phyloP scores from a whole-genome alignment of 2,888 invertebrate genomes.

The Trichopria drosophilae region DNA sequence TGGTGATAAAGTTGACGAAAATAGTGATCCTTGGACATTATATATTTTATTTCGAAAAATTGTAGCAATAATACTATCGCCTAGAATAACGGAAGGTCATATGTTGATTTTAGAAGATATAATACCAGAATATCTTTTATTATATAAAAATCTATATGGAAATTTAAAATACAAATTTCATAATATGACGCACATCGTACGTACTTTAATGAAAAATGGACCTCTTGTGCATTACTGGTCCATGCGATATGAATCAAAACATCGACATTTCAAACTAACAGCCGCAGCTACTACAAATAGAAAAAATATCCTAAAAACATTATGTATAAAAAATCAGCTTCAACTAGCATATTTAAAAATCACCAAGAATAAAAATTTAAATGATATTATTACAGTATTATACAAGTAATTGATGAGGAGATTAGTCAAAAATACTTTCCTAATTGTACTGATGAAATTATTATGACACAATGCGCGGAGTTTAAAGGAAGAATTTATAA shows the following conservation, averaged over 20 bases:
- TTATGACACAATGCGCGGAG: constrained; percentile 3
- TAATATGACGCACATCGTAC: constrained; percentile 14
- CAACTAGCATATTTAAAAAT: constrained; percentile 21
- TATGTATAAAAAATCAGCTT: constrained; percentile 15
- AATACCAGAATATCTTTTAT: constrained; percentile 14
- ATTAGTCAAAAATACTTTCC: background rate
- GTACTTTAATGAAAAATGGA: constrained; percentile 21
- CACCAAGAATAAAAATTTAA: constrained; percentile 3
- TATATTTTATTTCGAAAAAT: constrained; percentile 25
- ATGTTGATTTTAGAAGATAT: constrained; percentile 5
- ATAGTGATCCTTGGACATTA: constrained; percentile 18
- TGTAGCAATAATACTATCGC: constrained; percentile 17
- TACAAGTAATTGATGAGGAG: constrained; percentile 1
- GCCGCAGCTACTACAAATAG: constrained; percentile 17
- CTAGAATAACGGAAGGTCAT: constrained; percentile 21
- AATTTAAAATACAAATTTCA: constrained; percentile 22
- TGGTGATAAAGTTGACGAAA: constrained; percentile 15
- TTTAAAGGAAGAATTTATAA: constrained; percentile 12
- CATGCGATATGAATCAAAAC: constrained; percentile 25
- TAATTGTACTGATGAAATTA: background rate
- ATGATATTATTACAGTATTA: constrained; percentile 17
- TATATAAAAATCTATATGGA: constrained; percentile 11
- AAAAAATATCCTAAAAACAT: constrained; percentile 21
- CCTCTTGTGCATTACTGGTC: constrained; percentile 11
- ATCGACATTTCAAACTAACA: constrained; percentile 14